These are phyloP conservation scores for Telenomus remus DNA, from an alignment of 1,140 invertebrate genomes.

Conservation along the genomic window DNA sequence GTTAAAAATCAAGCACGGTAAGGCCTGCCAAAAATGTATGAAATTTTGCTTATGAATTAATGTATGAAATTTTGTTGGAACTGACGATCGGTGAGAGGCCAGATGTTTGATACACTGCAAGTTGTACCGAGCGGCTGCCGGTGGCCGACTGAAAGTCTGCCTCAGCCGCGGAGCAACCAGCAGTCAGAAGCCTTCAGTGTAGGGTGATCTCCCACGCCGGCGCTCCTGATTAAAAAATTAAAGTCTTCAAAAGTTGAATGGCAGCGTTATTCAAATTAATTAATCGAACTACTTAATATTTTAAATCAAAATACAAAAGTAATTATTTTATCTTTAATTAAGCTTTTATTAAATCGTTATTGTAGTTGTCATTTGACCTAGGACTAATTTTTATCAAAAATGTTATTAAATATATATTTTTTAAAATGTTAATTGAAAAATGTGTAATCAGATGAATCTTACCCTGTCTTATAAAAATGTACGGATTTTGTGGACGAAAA, in stretches of 20 bases:
- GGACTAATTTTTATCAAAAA: no score
- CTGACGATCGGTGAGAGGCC: background rate
- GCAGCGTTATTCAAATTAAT: background rate
- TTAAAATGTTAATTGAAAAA: no score
- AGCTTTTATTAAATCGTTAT: no score
- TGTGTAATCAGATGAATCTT: no score
- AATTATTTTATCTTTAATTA: no score
- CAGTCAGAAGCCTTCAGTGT: constrained; percentile 39
- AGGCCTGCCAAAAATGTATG: background rate
- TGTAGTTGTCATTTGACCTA: no score
- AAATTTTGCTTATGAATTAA: constrained; percentile 9
- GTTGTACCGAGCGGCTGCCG: constrained; percentile 65
- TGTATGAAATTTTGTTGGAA: constrained; percentile 5
- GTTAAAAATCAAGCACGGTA: no score
- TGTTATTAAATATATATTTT: no score
- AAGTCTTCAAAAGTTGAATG: constrained; percentile 11
- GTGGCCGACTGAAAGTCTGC: constrained; percentile 69
- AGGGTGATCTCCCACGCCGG: constrained; percentile 57
- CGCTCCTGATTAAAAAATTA: constrained; percentile 20
- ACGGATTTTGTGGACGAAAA: background rate
- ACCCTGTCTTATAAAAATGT: no score
- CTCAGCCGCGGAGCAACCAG: constrained; percentile 42
- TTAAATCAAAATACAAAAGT: no score
- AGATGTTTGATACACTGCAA: constrained; percentile 22
- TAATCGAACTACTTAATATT: background rate